A percentile compares a stretch with the other conserved stretches of the same genome.
Conservation (phyloP, 2,797 vertebrate genomes). For the Carapus acus region DNA sequence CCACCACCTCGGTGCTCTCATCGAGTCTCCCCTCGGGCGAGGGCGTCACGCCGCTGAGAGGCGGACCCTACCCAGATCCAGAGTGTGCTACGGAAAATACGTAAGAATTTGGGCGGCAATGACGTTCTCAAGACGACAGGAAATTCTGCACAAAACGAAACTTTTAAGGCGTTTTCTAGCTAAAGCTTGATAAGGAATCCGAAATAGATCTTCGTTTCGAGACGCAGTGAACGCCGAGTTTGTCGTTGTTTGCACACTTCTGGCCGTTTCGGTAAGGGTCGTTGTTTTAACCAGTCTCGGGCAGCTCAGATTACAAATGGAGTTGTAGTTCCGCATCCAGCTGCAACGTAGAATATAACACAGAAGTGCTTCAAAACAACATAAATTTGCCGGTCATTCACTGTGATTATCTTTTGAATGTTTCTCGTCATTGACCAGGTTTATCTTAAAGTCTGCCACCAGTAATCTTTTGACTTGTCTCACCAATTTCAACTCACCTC, state of each 20-base stretch:
- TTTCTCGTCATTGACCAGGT: neutral
- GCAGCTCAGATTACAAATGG: slow-evolving; percentile 1
- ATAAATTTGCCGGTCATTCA: too few species aligned
- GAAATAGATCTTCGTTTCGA: neutral
- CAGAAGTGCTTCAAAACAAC: neutral
- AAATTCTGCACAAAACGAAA: slow-evolving; percentile 52
- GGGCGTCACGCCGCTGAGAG: too few species aligned
- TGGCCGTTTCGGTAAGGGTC: neutral
- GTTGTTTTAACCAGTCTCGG: slow-evolving; percentile 16
- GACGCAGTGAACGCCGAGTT: neutral
- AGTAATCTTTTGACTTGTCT: too few species aligned
- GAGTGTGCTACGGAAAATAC: too few species aligned
- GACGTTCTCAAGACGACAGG: slow-evolving; percentile 61
- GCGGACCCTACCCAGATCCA: too few species aligned
- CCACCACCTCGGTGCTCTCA: too few species aligned
- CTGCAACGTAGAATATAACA: slow-evolving; percentile 18
- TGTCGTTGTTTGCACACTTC: too few species aligned
- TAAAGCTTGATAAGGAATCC: slow-evolving; percentile 17
- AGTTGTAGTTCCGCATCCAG: slow-evolving; percentile 60
- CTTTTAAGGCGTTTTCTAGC: slow-evolving; percentile 18
- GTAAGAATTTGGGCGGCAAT: slow-evolving; percentile 17
- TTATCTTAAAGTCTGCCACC: too few species aligned
- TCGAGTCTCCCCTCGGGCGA: too few species aligned
- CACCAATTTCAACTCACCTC: too few species aligned
- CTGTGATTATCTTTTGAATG: too few species aligned